Evolutionary conservation across 2,797 vertebrate species (phyloP).

Genomic region (Fistularia commersonii): DNA sequence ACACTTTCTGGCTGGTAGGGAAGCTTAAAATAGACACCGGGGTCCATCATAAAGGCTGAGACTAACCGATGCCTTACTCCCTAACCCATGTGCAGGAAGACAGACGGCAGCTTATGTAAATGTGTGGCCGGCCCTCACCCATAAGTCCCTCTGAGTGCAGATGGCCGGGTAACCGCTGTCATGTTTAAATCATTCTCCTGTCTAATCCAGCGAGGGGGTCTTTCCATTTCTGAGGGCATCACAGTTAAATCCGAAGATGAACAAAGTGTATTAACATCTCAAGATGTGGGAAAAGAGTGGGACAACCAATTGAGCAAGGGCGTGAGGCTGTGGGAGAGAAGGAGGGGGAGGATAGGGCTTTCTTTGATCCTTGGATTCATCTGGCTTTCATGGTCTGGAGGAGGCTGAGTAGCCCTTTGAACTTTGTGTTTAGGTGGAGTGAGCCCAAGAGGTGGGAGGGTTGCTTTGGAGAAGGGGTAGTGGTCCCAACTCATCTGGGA

Average conservation of each 20-base stretch:
- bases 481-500: constrained; percentile 72
- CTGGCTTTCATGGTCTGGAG: constrained; percentile 82
- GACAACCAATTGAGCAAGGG: constrained; percentile 67
- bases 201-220: constrained; percentile 65
- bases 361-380: constrained; percentile 81
- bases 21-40: constrained; percentile 34
- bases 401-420: constrained; percentile 80
- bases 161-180: constrained; percentile 60
- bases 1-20: constrained; percentile 32
- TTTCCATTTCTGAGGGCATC: constrained; percentile 65
- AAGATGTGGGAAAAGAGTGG: constrained; percentile 73
- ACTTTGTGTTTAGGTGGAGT: constrained; percentile 80
- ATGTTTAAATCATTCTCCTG: constrained; percentile 66
- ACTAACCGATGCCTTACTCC: constrained; percentile 32
- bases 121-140: constrained; percentile 40
- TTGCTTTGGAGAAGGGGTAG: constrained; percentile 64
- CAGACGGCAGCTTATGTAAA: constrained; percentile 58
- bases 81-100: constrained; percentile 38
- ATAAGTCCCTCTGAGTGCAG: constrained; percentile 52
- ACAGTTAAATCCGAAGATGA: constrained; percentile 61
- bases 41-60: constrained; percentile 50
- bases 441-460: constrained; percentile 64
- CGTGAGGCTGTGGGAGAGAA: constrained; percentile 60
- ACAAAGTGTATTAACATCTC: constrained; percentile 78
- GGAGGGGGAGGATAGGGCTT: constrained; percentile 36